Percentiles rank a stretch among this genome's conserved stretches.
Evolutionary conservation across 1,140 invertebrate species (phyloP).

Genomic region (Pseudomyrmex gracilis): DNA sequence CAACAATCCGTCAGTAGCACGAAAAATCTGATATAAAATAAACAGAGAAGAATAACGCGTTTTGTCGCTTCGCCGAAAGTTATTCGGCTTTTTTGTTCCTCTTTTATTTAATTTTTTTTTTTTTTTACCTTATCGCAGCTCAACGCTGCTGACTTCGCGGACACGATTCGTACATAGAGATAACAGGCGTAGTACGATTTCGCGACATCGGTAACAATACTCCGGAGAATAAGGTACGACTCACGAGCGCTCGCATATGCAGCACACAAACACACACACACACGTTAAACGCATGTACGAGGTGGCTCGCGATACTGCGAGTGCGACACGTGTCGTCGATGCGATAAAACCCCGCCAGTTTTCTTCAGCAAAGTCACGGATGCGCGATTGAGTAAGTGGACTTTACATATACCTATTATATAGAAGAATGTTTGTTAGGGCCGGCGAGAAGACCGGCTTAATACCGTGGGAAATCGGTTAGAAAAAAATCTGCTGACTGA

Average conservation of each 20-base stretch:
- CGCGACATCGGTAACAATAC: slow-evolving; percentile 71
- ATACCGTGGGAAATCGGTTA: slow-evolving; percentile 27
- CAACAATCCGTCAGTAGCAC: not conserved
- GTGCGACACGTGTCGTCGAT: slow-evolving; percentile 44
- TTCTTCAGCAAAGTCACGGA: slow-evolving; percentile 9
- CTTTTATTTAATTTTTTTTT: not conserved
- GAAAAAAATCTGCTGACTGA: not conserved
- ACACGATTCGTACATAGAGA: slow-evolving; percentile 64
- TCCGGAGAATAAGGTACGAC: slow-evolving; percentile 59
- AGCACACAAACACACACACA: not conserved
- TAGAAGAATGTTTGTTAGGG: slow-evolving; percentile 25
- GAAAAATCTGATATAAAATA: not conserved
- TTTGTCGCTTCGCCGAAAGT: slow-evolving; percentile 23
- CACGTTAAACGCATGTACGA: not conserved
- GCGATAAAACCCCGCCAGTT: slow-evolving; percentile 28
- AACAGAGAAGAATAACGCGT: not conserved
- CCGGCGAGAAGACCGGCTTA: not conserved
- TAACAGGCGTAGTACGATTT: slow-evolving; percentile 56
- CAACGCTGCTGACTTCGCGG: slow-evolving; percentile 64
- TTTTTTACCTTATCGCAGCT: slow-evolving; percentile 60
- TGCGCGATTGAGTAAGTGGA: slow-evolving; percentile 17
- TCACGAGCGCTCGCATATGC: slow-evolving; percentile 25
- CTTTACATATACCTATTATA: not conserved
- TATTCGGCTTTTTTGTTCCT: not conserved
- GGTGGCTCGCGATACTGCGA: slow-evolving; percentile 27